phyloP scores from a whole-genome alignment of 2,113 vertebrate genomes.

The Columbina picui region DNA sequence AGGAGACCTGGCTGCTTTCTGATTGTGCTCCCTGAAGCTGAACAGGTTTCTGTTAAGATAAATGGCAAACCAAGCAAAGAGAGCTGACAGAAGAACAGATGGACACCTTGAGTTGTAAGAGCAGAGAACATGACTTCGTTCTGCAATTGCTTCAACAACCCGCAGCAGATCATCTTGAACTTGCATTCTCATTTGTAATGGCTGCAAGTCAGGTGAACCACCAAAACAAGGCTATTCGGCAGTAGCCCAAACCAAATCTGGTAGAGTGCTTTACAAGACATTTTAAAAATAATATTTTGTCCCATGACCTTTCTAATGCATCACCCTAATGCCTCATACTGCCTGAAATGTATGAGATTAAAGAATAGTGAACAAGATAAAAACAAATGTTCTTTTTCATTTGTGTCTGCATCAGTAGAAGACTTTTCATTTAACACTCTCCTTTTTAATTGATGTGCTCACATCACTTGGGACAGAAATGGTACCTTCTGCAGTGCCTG shows the following conservation, averaged over 20 bases:
- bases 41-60: slow-evolving; percentile 11
- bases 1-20: background rate
- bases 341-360: background rate
- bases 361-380: background rate
- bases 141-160: background rate
- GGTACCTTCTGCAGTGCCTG: background rate
- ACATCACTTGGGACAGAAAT: background rate
- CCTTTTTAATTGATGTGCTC: background rate
- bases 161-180: background rate
- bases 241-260: background rate
- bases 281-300: background rate
- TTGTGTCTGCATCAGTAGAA: background rate
- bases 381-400: background rate
- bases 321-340: background rate
- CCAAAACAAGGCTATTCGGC: background rate
- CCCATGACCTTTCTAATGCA: background rate
- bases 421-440: background rate
- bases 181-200: background rate
- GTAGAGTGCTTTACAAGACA: background rate
- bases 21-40: slow-evolving; percentile 1
- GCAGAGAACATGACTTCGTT: background rate
- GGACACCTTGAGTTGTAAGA: background rate
- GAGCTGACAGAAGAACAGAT: background rate
- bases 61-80: background rate
- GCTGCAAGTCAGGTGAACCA: background rate